Conservation (phyloP, 2,797 vertebrate genomes). For the Gymnodraco acuticeps region DNA sequence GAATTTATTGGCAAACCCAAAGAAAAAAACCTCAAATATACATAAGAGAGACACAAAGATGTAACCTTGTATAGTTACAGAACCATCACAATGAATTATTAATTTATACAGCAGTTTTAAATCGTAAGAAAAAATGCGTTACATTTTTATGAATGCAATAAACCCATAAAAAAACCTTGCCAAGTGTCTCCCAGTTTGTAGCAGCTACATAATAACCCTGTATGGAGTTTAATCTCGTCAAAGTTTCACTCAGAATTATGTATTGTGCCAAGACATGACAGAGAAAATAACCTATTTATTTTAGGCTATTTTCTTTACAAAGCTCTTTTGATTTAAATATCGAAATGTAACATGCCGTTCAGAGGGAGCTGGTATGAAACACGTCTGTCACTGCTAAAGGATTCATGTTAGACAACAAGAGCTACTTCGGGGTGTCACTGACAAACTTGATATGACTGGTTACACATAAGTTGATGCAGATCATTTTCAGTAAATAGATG, state of each 20-base stretch:
- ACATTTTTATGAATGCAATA: conserved; percentile 54
- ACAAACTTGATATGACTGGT: conserved; percentile 44
- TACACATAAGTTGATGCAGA: conserved; percentile 44
- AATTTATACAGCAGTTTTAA: conserved; percentile 75
- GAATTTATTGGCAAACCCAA: conserved; percentile 84
- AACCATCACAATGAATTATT: conserved; percentile 67
- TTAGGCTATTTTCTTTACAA: conserved; percentile 27
- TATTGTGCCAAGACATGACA: conserved; percentile 15
- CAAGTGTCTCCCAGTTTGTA: conserved; percentile 54
- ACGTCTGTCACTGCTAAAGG: conserved; percentile 30
- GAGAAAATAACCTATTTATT: conserved; percentile 28
- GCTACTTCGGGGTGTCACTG: conserved; percentile 40
- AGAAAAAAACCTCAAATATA: conserved; percentile 80
- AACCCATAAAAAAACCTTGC: conserved; percentile 52
- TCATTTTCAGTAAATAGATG: conserved; percentile 52
- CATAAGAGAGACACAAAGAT: conserved; percentile 79
- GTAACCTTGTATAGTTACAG: conserved; percentile 81
- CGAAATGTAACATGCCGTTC: conserved; percentile 57
- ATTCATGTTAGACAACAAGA: conserved; percentile 44
- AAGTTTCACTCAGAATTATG: conserved; percentile 15
- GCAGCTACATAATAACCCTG: conserved; percentile 64
- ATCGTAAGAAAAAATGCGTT: conserved; percentile 68
- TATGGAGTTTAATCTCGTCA: conserved; percentile 13
- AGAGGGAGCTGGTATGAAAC: conserved; percentile 36
- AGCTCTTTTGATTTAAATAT: conserved; percentile 35